Base-by-base conservation (phyloP, 1,140 invertebrate genomes). In the Leptoteleia sp. region DNA sequence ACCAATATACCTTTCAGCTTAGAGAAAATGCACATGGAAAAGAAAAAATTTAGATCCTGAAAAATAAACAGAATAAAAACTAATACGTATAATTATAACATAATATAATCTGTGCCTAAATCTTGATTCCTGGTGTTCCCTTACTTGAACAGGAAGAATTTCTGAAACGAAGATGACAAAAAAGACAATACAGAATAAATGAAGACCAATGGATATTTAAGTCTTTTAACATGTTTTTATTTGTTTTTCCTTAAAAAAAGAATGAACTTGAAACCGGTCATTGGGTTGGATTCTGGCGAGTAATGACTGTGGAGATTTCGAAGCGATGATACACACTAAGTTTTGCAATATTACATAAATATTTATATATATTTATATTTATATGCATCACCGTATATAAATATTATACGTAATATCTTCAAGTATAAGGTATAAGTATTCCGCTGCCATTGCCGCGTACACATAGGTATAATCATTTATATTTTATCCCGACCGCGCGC, bases 261-360 rank as follows among this genome's bases (percentile, higher is more conserved):
- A 88, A 87, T 87, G 83, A 88, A 88, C 85, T 88, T 86, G 85
- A 84, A 88, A 87, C 83, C 71, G 82, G 70, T 88, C 82, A 80
- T 84, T 77, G 59, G 83, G 81, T 82, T 84, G 85, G 68, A 87
- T 87, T 84, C 86, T 87, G 70, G 85, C 85, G 85, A 87, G 81
- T 88, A 87, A 87, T 88, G 85, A 88, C 80, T 85, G 65, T 79
- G 86, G 84, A 86, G 82, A 86, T 87, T 87, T 85, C 81, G 83
- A 88, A 88, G 86, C 86, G 85, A 87, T 81, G 76, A 80, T 88
- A 88, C 83, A 87, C 84, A 87, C 84, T 88, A 87, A 85, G 81
- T 88, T 70, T 70, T 87, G 84, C 82, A 87, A 85, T 88, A 87
- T 87, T 86, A 79, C 86, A 83, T 86, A 83, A 86, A 85, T 87